Evolutionary conservation across 37 sponge, comb jelly and placozoan species (phyloP).

Genomic region (Haliclona indistincta): DNA sequence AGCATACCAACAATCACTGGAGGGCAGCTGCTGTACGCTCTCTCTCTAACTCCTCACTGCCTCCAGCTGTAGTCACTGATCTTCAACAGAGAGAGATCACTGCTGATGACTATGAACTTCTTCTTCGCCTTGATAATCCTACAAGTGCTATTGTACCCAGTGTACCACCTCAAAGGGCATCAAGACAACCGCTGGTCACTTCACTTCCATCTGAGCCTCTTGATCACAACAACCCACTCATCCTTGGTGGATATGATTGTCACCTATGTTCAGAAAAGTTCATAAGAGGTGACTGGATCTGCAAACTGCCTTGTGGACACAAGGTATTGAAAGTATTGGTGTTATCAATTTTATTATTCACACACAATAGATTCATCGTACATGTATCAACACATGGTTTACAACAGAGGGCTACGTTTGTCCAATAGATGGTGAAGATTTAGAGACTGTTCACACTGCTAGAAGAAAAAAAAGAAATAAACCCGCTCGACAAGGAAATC

Average conservation of each 20-base stretch:
- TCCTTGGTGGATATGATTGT: constrained; percentile 26
- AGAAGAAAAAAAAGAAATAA: too few relatives aligned
- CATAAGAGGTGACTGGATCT: constrained; percentile 66
- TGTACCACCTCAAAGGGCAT: background rate
- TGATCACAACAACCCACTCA: constrained; percentile 43
- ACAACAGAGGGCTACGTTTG: constrained; percentile 24
- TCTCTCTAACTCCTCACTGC: constrained; percentile 33
- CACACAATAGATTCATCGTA: constrained; percentile 65
- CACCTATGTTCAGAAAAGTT: constrained; percentile 49
- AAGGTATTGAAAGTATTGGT: constrained; percentile 32
- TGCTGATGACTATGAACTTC: constrained; percentile 83
- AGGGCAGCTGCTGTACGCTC: constrained; percentile 18
- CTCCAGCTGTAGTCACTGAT: constrained; percentile 51
- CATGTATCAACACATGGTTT: constrained; percentile 72
- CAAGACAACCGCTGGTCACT: constrained; percentile 3
- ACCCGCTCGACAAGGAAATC: too few relatives aligned
- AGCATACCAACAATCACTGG: constrained; percentile 56
- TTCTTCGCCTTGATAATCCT: constrained; percentile 75
- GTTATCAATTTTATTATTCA: constrained; percentile 11
- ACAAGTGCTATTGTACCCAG: too few relatives aligned
- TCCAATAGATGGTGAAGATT: constrained; percentile 70
- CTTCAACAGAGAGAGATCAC: constrained; percentile 80
- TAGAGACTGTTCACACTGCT: too few relatives aligned
- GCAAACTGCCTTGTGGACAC: constrained; percentile 82
- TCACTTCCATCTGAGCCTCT: constrained; percentile 60